Percentiles rank a stretch among this genome's conserved stretches.
Conservation (phyloP, 2,113 vertebrate genomes). For the Anolis carolinensis region DNA sequence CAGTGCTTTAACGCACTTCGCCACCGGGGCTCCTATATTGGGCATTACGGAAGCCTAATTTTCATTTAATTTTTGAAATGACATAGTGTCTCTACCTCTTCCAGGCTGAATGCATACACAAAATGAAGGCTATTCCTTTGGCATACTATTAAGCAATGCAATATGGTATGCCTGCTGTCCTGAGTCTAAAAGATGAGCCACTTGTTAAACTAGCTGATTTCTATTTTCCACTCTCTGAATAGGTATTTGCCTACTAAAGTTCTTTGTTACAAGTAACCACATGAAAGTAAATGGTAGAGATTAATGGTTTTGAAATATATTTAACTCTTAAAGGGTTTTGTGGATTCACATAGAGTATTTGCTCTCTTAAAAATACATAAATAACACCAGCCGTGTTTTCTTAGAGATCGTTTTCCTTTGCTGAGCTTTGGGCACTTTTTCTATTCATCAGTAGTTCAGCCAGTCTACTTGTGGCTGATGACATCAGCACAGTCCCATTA, state of each 20-base stretch:
- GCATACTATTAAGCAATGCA: background rate
- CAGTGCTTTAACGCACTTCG: too few relatives aligned
- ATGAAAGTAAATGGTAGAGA: background rate
- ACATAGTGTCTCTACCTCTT: too few relatives aligned
- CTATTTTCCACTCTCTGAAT: background rate
- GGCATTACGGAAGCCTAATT: too few relatives aligned
- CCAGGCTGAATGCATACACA: background rate
- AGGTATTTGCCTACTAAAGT: background rate
- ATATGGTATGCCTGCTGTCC: background rate
- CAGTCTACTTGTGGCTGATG: constrained; percentile 22
- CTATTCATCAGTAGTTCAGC: constrained; percentile 15
- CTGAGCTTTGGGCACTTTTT: background rate
- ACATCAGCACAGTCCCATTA: constrained; percentile 31
- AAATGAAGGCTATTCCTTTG: background rate
- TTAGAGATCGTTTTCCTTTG: constrained; percentile 16
- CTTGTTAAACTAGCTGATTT: constrained; percentile 2
- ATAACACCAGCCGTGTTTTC: background rate
- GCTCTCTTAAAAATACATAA: constrained; percentile 11
- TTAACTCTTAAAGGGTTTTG: background rate
- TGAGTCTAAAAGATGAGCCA: background rate
- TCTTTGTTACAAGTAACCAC: background rate
- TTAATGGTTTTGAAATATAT: background rate
- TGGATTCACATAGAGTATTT: background rate
- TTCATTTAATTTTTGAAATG: background rate
- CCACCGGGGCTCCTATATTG: too few relatives aligned